Evolutionary conservation across 2,797 vertebrate species (phyloP), one percentile per base, ranked within the genome.

Genomic region (Mus caroli): DNA sequence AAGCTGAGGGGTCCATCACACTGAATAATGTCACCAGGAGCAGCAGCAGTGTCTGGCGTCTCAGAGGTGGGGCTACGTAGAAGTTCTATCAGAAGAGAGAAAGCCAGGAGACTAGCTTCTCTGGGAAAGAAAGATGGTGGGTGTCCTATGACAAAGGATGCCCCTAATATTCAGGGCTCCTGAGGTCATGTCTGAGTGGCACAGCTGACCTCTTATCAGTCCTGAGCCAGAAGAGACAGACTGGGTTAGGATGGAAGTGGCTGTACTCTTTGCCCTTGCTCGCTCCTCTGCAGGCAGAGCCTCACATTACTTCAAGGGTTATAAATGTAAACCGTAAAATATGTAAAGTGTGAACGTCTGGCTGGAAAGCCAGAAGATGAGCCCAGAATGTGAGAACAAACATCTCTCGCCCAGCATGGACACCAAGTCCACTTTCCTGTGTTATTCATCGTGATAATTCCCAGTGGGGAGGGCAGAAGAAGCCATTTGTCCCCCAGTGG

Each of bases 251-350:
- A 19, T 26, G 46, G 67, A 91, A 31, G 60, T 28, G 28, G 58
- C 26, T 75, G 3, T 34, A 82, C 46, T 78, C 43, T 86, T 90
- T 54, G 75, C 28, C 17, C 79, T 31, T 46, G 40, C 14, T 46
- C 24, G 24, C 26, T 31, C 13, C 7, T 17, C 37, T 31, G 1
- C 26, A 52, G 60, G 26, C 64, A 71, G 80, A 92, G 75, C 54
- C 40, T 94, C 90, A 73, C n/a, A 31, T 40, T 31, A 77, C 1
- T 13, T 71, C 62, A 91, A 92, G 40, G 83, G 83, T 64, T 60
- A 86, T 73, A 88, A 92, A 88, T 75, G 56, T 88, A 91, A 62
- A 91, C 26, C 31, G 50, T 69, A 69, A 90, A 94, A 73, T 26
- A 50, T 4, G 46, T 92, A 43, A 64, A 85, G 80, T 79, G 46